phyloP scores from a whole-genome alignment of 1,140 invertebrate species.

The Chymomyza costata region DNA sequence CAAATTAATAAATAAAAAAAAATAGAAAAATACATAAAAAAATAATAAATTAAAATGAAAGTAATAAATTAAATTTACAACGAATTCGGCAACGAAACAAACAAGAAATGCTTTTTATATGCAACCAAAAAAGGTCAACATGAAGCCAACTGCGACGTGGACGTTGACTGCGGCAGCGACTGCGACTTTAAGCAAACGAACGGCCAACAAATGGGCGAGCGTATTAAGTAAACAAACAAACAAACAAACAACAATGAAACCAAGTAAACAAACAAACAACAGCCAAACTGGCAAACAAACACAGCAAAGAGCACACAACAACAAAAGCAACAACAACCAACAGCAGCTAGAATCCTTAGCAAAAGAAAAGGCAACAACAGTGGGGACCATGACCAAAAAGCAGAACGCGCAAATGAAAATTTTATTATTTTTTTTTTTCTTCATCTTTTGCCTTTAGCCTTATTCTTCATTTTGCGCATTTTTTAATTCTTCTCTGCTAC shows the following conservation, averaged over 20 bases:
- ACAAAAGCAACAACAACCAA: slow-evolving; percentile 15
- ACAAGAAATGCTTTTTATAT: slow-evolving; percentile 54
- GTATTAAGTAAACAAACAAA: slow-evolving; percentile 49
- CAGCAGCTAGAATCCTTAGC: slow-evolving; percentile 3
- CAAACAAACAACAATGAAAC: slow-evolving; percentile 61
- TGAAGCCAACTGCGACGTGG: background rate
- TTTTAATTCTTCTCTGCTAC: slow-evolving; percentile 7
- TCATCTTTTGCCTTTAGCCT: slow-evolving; percentile 11
- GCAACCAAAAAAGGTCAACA: background rate
- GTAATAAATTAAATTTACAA: slow-evolving; percentile 70
- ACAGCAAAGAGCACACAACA: slow-evolving; percentile 3
- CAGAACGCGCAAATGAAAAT: slow-evolving; percentile 56
- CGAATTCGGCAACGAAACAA: slow-evolving; percentile 33
- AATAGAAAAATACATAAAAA: background rate
- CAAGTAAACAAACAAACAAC: slow-evolving; percentile 55
- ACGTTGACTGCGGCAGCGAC: background rate
- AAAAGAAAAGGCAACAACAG: slow-evolving; percentile 13
- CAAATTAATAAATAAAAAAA: background rate
- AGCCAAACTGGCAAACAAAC: slow-evolving; percentile 41
- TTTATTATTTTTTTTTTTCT: slow-evolving; percentile 47
- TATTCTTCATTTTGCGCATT: slow-evolving; percentile 12
- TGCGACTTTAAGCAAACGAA: background rate
- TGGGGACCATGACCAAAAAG: background rate
- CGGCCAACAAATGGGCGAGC: slow-evolving; percentile 1
- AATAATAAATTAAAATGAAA: slow-evolving; percentile 1